Evolutionary conservation across 2,113 vertebrate genomes (phyloP).

Genomic region (Mohoua ochrocephala): DNA sequence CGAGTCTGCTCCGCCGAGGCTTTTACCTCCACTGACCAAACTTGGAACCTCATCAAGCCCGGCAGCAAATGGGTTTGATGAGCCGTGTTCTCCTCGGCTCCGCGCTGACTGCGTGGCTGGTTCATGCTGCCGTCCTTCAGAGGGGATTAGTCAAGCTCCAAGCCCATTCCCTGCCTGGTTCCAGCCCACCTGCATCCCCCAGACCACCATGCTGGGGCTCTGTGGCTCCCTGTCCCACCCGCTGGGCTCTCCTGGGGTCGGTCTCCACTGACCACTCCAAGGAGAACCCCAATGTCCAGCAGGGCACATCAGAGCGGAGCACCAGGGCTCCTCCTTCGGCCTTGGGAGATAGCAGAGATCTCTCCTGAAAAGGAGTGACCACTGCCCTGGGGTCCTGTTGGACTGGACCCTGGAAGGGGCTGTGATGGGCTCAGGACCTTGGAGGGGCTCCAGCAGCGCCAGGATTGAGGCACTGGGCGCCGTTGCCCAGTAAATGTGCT

Average conservation of each 20-base stretch:
- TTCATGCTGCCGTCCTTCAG: neutral
- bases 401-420: neutral
- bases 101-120: neutral
- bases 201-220: fast-evolving
- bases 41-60: constrained; percentile 9
- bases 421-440: neutral
- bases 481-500: neutral
- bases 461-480: fast-evolving
- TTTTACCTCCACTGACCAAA: neutral
- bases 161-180: fast-evolving
- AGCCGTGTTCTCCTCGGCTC: neutral
- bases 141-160: neutral
- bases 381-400: neutral
- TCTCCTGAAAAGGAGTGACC: neutral
- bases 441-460: neutral
- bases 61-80: neutral
- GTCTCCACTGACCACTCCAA: neutral
- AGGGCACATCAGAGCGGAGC: neutral
- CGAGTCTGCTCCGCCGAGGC: neutral
- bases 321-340: fast-evolving
- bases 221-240: neutral
- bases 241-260: fast-evolving
- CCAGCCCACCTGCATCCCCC: neutral
- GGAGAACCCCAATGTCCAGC: fast-evolving
- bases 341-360: fast-evolving